A percentile compares a stretch with the other conserved stretches of the same genome.
Evolutionary conservation across 2,113 vertebrate genomes (phyloP).

Genomic region (Ramphastos sulfuratus): DNA sequence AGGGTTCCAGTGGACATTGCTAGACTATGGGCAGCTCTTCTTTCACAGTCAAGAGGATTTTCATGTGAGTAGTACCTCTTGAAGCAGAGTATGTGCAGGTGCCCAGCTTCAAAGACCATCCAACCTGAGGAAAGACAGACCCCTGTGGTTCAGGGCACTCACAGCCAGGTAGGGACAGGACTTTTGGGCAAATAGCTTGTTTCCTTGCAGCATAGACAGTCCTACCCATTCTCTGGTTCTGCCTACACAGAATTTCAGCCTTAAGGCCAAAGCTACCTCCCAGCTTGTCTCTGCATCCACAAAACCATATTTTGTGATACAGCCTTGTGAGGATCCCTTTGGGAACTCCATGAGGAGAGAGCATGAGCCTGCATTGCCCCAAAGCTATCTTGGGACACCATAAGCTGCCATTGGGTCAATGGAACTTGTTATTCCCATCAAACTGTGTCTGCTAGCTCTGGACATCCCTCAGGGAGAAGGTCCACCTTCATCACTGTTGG

Average conservation of each 20-base stretch:
- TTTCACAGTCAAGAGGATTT: neutral
- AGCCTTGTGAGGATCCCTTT: neutral
- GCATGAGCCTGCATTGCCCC: neutral
- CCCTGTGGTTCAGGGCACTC: neutral
- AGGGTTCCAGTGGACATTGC: rapidly evolving
- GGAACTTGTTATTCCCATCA: neutral
- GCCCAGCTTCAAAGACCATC: neutral
- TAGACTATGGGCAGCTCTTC: neutral
- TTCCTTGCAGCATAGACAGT: neutral
- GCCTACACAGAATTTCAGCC: neutral
- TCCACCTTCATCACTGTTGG: rapidly evolving
- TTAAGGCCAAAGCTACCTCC: neutral
- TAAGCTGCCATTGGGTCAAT: rapidly evolving
- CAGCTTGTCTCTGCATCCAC: neutral
- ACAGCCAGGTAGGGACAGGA: neutral
- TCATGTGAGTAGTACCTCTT: neutral
- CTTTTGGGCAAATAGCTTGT: neutral
- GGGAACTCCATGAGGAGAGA: neutral
- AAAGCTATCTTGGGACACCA: neutral
- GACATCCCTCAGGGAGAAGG: neutral
- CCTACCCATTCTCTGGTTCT: neutral
- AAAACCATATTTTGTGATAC: neutral
- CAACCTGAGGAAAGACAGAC: neutral
- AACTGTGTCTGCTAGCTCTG: neutral
- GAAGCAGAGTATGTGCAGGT: neutral